Evolutionary conservation across 1,140 invertebrate species (phyloP).

Genomic region (Himalopsyche phryganea): DNA sequence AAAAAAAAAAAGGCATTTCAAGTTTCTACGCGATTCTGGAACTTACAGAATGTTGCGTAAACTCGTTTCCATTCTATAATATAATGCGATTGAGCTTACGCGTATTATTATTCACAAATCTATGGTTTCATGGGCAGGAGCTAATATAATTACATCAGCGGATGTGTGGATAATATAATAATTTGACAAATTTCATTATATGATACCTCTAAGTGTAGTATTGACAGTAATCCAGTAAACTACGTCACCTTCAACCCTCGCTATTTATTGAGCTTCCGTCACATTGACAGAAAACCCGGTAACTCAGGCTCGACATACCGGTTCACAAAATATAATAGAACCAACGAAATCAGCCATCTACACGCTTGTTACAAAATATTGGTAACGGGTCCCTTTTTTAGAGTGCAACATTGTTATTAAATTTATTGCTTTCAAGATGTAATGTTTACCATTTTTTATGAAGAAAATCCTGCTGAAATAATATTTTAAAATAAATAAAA

Average conservation of each 20-base stretch:
- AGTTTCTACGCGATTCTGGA: too few relatives aligned
- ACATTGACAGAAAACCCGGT: not conserved
- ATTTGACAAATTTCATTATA: too few relatives aligned
- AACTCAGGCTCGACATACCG: slow-evolving; percentile 5
- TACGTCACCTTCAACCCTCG: slow-evolving; percentile 10
- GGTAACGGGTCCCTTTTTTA: not conserved
- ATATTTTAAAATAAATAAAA: slow-evolving; percentile 4
- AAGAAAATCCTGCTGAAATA: not conserved
- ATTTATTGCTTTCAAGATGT: slow-evolving; percentile 5
- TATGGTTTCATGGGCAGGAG: too few relatives aligned
- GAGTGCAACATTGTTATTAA: not conserved
- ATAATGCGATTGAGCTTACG: too few relatives aligned
- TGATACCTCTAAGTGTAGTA: not conserved
- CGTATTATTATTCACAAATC: too few relatives aligned
- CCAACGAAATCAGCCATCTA: too few relatives aligned
- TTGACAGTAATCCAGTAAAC: slow-evolving; percentile 12
- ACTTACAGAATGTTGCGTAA: too few relatives aligned
- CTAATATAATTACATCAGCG: too few relatives aligned
- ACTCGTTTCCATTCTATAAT: too few relatives aligned
- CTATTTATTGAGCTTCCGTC: slow-evolving; percentile 9
- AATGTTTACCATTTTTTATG: not conserved
- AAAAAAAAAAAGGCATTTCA: too few relatives aligned
- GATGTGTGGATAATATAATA: too few relatives aligned
- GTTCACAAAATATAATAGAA: slow-evolving; percentile 1
- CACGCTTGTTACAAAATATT: not conserved